phyloP scores from a whole-genome alignment of 2,888 invertebrate species.

The Drosophila planitibia region DNA sequence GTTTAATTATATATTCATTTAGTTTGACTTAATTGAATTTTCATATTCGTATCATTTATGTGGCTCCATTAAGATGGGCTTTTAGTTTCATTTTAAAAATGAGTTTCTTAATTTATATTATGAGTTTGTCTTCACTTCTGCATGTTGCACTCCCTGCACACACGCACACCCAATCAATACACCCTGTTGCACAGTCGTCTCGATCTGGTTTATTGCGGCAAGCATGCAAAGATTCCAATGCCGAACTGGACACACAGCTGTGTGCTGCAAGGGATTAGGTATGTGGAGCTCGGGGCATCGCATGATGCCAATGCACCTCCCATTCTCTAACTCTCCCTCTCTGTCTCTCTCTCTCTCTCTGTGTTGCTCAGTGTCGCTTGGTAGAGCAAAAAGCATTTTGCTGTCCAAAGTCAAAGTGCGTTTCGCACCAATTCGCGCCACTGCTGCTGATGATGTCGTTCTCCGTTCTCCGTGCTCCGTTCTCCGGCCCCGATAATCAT shows the following conservation, averaged over 20 bases:
- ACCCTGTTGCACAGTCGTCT: slow-evolving; percentile 8
- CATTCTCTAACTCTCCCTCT: not conserved
- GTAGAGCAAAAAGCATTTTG: slow-evolving; percentile 54
- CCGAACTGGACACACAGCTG: slow-evolving; percentile 24
- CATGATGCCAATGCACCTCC: slow-evolving; percentile 62
- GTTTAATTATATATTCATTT: not conserved
- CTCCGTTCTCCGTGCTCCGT: slow-evolving; percentile 17
- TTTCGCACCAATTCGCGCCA: slow-evolving; percentile 75
- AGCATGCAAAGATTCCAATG: slow-evolving; percentile 31
- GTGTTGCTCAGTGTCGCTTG: slow-evolving; percentile 3
- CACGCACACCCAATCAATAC: slow-evolving; percentile 12
- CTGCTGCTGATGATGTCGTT: slow-evolving; percentile 70
- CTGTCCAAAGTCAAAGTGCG: slow-evolving; percentile 77
- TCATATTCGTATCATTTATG: not conserved
- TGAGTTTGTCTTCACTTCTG: not conserved
- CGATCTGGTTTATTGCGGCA: slow-evolving; percentile 28
- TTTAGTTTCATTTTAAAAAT: not conserved
- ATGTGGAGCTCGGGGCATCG: slow-evolving; percentile 45
- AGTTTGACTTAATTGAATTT: not conserved
- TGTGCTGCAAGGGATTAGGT: slow-evolving; percentile 11
- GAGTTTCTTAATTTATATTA: not conserved
- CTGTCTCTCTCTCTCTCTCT: slow-evolving; percentile 10
- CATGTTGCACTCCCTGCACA: not conserved
- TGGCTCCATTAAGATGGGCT: not conserved
- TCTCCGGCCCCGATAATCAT: slow-evolving; percentile 64